Base-by-base conservation (phyloP, 2,888 invertebrate genomes). In the Ormyrus labotus region DNA sequence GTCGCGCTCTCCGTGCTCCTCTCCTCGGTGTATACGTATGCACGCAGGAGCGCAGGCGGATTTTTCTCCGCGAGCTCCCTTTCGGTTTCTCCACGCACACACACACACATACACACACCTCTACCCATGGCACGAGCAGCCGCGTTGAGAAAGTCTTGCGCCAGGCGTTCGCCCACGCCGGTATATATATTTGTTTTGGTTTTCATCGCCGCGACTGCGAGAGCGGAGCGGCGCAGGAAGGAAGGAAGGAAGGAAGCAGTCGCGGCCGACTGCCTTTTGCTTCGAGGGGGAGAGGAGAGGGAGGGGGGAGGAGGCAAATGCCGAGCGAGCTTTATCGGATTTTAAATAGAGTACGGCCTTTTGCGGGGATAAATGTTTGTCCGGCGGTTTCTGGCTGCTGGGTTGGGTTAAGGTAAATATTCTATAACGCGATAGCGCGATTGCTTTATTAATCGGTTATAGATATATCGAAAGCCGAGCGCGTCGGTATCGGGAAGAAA, bases 81-180 rank as follows among this genome's bases (percentile, higher is more conserved):
- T 60, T 71, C 77, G 45, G 50, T 63, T 55, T 72, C 13, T 67
- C 13, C 50, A 6, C 19, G 64, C 48, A 63, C 51, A 50, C 50
- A 47, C 50, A 47, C 19, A 11, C 34, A 34, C 48, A 63, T 47
- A 55, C 50, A 19, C 61, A 50, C 19, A 47, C 34, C n/a, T 8
- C 48, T 47, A 47, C 48, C 13, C 63, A 10, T 11, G 34, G 34
- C 34, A 34, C 34, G 34, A 10, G 61, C 11, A 47, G 4, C 34
- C 65, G 65, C 10, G 51, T 80, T 82, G 79, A 74, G 80, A 80
- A 80, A 80, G 80, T 65, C 61, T 79, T 80, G 80, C 80, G 78
- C 73, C 73, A 78, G 68, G 78, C 58, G 47, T 13, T 53, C 78
- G 69, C 78, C 78, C 60, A 78, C 78, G 77, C 70, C 51, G 7